Base-by-base conservation (phyloP, 1,140 invertebrate genomes). In the Drosophila pandora region DNA sequence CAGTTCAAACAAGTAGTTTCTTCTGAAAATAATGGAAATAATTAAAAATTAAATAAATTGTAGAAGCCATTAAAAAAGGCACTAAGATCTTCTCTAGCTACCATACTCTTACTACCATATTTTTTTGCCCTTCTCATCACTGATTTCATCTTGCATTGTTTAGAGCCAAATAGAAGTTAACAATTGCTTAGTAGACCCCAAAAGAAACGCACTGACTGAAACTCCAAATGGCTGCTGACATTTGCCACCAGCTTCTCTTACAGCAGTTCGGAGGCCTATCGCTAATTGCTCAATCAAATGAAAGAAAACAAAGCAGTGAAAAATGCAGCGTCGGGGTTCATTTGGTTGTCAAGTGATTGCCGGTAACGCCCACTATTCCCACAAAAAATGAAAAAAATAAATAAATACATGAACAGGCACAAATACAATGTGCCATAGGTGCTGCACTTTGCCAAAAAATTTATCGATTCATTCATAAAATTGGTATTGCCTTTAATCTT, bases 391-490 rank as follows among this genome's bases (percentile, higher is more conserved):
- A 23, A 22, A 8, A 50, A 55, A 30, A 50, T 25, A 41, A 52
- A 39, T 30, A 50, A 28, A 28, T 10, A 41, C 25, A 30, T 12
- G 49, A 39, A 37, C 13, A 21, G n/a, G 4, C 13, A 17, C 1
- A 17, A n/a, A 45, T 21, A 41, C 13, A 3, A 45, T 30, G 17
- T 47, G 43, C 21, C 7, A 1, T 30, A 12, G 45, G 39, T 28
- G 39, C 56, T 69, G 82, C 25, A 64, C 69, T 72, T 73, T 45
- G 58, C 57, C 57, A 21, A 32, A 34, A 34, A 43, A 50, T 56
- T 52, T 48, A 71, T 54, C 49, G 39, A 76, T 87, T 85, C 82
- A 85, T 87, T 87, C 82, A 88, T 65, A 78, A 62, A 47, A 50
- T 64, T 30, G 60, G 3, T 12, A 17, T 43, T 13, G 58, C 32